These are phyloP conservation scores for Heteronetta atricapilla DNA, from an alignment of 2,113 vertebrate species.

Conservation along the genomic window DNA sequence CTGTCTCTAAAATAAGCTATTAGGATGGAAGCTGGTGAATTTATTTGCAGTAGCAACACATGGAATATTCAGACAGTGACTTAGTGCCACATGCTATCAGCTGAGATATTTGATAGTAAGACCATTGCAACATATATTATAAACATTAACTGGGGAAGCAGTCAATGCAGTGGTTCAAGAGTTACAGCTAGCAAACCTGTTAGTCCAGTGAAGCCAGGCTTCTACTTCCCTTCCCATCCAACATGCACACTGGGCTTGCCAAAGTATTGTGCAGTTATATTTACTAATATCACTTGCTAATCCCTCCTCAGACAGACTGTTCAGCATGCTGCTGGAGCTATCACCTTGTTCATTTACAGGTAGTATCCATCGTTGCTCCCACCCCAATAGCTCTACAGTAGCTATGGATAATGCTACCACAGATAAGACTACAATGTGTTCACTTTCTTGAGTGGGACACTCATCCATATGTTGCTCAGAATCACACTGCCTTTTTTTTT, in stretches of 20 bases:
- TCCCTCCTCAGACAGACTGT: background rate
- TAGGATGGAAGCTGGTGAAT: slow-evolving; percentile 15
- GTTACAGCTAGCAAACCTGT: background rate
- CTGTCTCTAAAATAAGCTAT: background rate
- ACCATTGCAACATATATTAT: background rate
- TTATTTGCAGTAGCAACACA: background rate
- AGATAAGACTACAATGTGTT: background rate
- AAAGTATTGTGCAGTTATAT: background rate
- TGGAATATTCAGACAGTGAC: background rate
- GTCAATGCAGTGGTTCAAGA: background rate
- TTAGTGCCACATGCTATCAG: background rate
- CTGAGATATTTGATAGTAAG: background rate
- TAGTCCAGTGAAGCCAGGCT: background rate
- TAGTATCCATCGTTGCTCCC: background rate
- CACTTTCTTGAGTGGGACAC: background rate
- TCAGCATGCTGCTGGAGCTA: background rate
- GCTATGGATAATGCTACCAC: background rate
- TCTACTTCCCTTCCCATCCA: background rate
- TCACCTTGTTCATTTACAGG: background rate
- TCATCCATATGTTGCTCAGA: background rate
- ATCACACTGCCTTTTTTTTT: background rate
- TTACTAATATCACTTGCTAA: background rate
- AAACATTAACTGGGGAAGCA: background rate
- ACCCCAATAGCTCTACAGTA: background rate
- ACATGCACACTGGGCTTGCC: background rate